Conservation (phyloP, 2,888 invertebrate genomes). For the Orchestes rusci region DNA sequence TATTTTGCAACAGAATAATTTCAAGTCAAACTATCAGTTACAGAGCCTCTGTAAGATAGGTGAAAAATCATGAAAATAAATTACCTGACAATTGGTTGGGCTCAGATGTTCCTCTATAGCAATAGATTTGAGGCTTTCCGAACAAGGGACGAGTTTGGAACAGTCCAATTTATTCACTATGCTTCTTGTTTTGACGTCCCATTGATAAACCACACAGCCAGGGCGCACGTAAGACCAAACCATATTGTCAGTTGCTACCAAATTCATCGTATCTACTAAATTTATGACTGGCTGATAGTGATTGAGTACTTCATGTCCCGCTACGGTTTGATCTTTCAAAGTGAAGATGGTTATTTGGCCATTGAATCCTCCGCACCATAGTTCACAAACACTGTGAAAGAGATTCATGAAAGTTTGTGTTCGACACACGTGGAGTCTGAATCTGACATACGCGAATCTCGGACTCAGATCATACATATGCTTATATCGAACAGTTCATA, state of each 20-base stretch:
- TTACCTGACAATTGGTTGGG: conserved; percentile 66
- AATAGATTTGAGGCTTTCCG: conserved; percentile 85
- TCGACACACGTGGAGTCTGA: too few relatives aligned
- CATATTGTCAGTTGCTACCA: conserved; percentile 55
- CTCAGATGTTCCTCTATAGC: conserved; percentile 81
- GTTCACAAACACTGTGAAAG: conserved; percentile 52
- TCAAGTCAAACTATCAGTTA: too few relatives aligned
- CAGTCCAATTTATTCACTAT: conserved; percentile 80
- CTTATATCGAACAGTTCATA: too few relatives aligned
- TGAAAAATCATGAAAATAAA: too few relatives aligned
- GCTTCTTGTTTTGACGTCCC: conserved; percentile 62
- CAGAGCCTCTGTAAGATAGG: too few relatives aligned
- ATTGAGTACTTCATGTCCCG: conserved; percentile 62
- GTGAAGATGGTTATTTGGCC: conserved; percentile 75
- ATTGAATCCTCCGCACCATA: conserved; percentile 85
- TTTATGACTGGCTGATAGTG: conserved; percentile 54
- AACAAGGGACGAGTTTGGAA: conserved; percentile 85
- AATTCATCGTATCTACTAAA: conserved; percentile 61
- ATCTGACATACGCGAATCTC: too few relatives aligned
- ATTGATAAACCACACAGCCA: conserved; percentile 82
- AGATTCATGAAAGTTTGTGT: too few relatives aligned
- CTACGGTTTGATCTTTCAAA: conserved; percentile 62
- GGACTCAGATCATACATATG: too few relatives aligned
- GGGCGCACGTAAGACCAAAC: conserved; percentile 82
- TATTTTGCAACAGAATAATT: conserved; percentile 3